phyloP scores from a whole-genome alignment of 2,113 vertebrate species.

The Scatophagus argus region DNA sequence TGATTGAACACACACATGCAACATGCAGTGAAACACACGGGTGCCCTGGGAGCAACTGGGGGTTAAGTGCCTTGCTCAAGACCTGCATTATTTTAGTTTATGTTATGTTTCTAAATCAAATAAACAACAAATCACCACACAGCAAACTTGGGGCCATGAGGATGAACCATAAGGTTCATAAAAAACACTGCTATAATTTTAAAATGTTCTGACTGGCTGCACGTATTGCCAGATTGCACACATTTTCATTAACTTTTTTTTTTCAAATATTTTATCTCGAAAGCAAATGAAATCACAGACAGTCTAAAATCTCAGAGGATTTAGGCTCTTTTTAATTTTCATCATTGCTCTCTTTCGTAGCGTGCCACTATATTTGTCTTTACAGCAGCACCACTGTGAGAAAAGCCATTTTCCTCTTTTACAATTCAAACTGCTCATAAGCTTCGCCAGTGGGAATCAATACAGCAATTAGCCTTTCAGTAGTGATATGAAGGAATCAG shows the following conservation, averaged over 20 bases:
- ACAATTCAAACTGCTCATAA: constrained; percentile 9
- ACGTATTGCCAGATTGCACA: background rate
- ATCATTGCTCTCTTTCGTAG: background rate
- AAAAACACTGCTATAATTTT: background rate
- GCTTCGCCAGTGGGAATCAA: constrained; percentile 30
- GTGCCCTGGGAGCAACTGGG: too few relatives aligned
- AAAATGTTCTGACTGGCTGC: background rate
- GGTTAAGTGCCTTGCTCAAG: too few relatives aligned
- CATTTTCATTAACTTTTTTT: background rate
- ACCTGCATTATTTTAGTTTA: background rate
- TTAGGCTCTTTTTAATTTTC: background rate
- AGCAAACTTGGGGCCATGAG: background rate
- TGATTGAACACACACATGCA: too few relatives aligned
- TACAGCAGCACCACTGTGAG: background rate
- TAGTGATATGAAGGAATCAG: constrained; percentile 19
- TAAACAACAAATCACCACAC: background rate
- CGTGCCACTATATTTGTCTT: background rate
- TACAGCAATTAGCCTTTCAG: constrained; percentile 17
- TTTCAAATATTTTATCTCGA: background rate
- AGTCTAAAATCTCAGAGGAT: background rate
- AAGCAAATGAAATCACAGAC: background rate
- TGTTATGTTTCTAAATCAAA: background rate
- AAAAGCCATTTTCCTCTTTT: background rate
- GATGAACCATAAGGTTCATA: too few relatives aligned
- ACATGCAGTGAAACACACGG: too few relatives aligned